Evolutionary conservation across 1,140 invertebrate genomes (phyloP), one percentile per base, ranked within the genome.

Genomic region (Calephelis nemesis): DNA sequence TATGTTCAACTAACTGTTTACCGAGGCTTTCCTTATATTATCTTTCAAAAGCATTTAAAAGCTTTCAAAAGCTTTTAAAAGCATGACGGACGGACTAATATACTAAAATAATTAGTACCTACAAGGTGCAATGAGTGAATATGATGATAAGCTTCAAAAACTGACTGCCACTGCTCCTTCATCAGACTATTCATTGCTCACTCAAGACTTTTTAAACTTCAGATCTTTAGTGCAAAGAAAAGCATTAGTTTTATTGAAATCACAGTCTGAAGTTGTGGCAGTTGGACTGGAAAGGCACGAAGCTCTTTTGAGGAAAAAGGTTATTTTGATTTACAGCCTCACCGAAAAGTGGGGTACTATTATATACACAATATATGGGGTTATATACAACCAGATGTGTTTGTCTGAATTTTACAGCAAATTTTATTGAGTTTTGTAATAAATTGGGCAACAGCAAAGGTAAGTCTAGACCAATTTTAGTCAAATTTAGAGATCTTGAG

Each of bases 211-310:
- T 10, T 10, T 54, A n/a, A 30, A 54, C 9, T 54, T 54, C 9
- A 54, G 30, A 10, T 10, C 7, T 19, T 54, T 54, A 54, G 15
- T 54, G 50, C 15, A 19, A 19, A 19, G 50, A 9, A 54, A 54
- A 19, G 50, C 50, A 30, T 19, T 54, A 0, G 50, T n/a, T 4
- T 19, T 54, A n/a, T 30, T 54, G 8, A 54, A 19, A 19, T 54
- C 50, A 30, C 50, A 54, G n/a, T 19, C 50, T 30, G 50, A 54
- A 54, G 15, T 52, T n/a, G 7, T 52, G 50, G 50, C 50, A 15
- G 7, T 52, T 8, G 50, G 50, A 52, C 6, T 52, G 13, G 50
- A 52, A 19, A 52, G 15, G 10, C 50, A 52, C 19, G 50, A 52
- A 52, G 50, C 50, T 13, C 10, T 15, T 8, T 19, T 52, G 49